Conservation (phyloP, 1,140 invertebrate genomes). For the Hylaeus anthracinus region DNA sequence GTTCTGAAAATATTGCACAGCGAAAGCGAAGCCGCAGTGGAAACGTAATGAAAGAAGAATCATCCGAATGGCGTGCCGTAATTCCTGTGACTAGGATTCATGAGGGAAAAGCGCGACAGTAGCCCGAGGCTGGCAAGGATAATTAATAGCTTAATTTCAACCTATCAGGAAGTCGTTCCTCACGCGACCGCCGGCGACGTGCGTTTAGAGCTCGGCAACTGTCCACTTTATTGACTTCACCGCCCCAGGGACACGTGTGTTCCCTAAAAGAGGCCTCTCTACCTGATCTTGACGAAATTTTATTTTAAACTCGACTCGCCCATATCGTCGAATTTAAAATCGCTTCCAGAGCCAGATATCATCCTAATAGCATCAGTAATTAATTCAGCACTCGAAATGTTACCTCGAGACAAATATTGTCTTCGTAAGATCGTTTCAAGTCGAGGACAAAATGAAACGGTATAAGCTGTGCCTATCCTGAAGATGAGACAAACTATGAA, state of each 20-base stretch:
- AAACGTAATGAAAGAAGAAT: constrained; percentile 29
- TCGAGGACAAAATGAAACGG: not conserved
- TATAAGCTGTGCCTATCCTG: no score
- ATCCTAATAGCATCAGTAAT: not conserved
- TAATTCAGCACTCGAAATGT: not conserved
- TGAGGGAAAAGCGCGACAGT: constrained; percentile 42
- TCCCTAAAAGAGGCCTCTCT: not conserved
- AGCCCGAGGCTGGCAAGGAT: constrained; percentile 60
- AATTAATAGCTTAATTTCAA: constrained; percentile 79
- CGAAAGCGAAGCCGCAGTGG: not conserved
- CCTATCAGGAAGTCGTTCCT: constrained; percentile 75
- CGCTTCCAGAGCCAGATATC: not conserved
- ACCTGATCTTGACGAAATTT: no score
- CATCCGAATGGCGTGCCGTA: constrained; percentile 20
- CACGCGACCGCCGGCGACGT: constrained; percentile 55
- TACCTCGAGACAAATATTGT: not conserved
- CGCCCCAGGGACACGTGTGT: not conserved
- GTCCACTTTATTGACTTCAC: constrained; percentile 12
- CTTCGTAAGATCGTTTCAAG: no score
- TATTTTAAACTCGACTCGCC: not conserved
- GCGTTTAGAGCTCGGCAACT: constrained; percentile 21
- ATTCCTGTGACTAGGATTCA: constrained; percentile 39
- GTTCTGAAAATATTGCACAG: not conserved
- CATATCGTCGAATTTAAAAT: not conserved
- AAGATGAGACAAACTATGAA: no score